Percentiles rank a stretch among this genome's conserved stretches.
phyloP scores from a whole-genome alignment of 30 jellyfish, hydroid and myxozoan genomes.

The Chrysaora quinquecirrha region DNA sequence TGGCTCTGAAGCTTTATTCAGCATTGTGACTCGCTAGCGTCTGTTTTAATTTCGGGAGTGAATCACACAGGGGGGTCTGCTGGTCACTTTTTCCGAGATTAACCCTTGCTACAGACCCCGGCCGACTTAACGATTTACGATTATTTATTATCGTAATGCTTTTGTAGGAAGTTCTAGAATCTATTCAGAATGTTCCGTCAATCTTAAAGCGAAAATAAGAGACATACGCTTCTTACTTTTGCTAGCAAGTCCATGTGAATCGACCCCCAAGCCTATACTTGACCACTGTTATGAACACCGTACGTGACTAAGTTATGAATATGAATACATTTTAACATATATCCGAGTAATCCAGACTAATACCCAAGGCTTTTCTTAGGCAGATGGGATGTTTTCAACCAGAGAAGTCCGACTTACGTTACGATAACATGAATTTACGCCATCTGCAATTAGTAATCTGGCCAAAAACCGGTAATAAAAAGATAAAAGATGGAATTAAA shows the following conservation, averaged over 20 bases:
- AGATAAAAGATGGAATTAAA: neutral
- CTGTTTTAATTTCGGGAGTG: too few relatives aligned
- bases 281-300: slow-evolving; percentile 24
- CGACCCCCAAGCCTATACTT: slow-evolving; percentile 42
- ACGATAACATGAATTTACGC: slow-evolving; percentile 26
- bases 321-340: slow-evolving; percentile 48
- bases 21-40: slow-evolving; percentile 52
- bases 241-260: neutral
- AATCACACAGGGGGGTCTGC: neutral
- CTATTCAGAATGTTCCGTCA: too few relatives aligned
- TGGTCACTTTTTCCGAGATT: neutral
- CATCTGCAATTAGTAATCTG: slow-evolving; percentile 51
- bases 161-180: too few relatives aligned
- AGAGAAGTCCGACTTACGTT: slow-evolving; percentile 33
- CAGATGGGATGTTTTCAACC: slow-evolving; percentile 65
- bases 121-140: neutral
- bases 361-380: slow-evolving; percentile 50
- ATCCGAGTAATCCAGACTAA: slow-evolving; percentile 59
- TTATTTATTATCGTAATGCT: too few relatives aligned
- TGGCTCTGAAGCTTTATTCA: slow-evolving; percentile 71
- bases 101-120: neutral
- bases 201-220: too few relatives aligned
- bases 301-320: slow-evolving; percentile 52
- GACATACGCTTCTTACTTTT: too few relatives aligned
- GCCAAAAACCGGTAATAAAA: neutral